Evolutionary conservation across 2,888 invertebrate genomes (phyloP).

Genomic region (Caenorhabditis afra): DNA sequence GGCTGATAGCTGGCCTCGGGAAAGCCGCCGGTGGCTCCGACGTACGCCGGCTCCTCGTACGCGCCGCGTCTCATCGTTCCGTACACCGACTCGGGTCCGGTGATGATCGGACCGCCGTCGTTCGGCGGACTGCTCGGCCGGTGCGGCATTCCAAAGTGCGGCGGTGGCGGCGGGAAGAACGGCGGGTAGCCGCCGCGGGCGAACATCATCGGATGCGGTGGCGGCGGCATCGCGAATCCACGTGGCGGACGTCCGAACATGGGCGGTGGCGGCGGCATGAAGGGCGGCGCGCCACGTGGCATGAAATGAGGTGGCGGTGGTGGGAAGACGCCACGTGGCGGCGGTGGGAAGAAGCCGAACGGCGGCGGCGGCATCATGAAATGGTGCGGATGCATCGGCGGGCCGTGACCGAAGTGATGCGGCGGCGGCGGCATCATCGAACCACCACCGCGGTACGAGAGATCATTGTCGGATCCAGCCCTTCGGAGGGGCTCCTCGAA

Average conservation of each 20-base stretch:
- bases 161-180: slow-evolving; percentile 53
- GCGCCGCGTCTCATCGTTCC: slow-evolving; percentile 71
- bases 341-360: slow-evolving; percentile 62
- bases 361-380: slow-evolving; percentile 51
- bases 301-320: slow-evolving; percentile 62
- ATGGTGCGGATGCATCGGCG: slow-evolving; percentile 35
- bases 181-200: slow-evolving; percentile 37
- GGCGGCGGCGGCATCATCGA: slow-evolving; percentile 9
- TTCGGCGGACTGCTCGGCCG: slow-evolving; percentile 39
- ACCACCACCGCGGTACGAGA: slow-evolving; percentile 37
- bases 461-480: slow-evolving; percentile 63
- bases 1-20: slow-evolving; percentile 72
- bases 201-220: slow-evolving; percentile 64
- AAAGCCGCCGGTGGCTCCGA: slow-evolving; percentile 81
- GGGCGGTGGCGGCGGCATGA: slow-evolving; percentile 65
- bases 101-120: slow-evolving; percentile 76
- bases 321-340: slow-evolving; percentile 41
- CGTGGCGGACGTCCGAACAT: slow-evolving; percentile 54
- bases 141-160: slow-evolving; percentile 43
- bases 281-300: slow-evolving; percentile 47
- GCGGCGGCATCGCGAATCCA: slow-evolving; percentile 61
- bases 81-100: slow-evolving; percentile 77
- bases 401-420: slow-evolving; percentile 18
- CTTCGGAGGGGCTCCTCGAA: slow-evolving; percentile 62
- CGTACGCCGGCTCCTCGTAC: slow-evolving; percentile 83